Conservation (phyloP, 2,797 vertebrate genomes). For the Lithobates sylvaticus region DNA sequence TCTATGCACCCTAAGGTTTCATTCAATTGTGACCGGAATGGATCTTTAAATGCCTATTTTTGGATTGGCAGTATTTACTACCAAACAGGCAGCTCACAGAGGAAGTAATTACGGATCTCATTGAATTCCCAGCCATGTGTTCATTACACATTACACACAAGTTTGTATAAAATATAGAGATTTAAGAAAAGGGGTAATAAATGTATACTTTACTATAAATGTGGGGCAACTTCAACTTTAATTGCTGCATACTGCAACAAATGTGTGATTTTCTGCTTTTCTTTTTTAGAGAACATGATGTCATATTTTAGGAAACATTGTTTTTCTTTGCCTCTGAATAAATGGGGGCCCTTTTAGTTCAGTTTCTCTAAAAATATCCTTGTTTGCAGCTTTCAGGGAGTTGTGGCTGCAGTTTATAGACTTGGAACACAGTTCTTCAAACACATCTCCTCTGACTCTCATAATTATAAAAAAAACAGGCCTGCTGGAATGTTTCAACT, state of each 20-base stretch:
- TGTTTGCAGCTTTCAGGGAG: neutral
- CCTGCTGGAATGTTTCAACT: neutral
- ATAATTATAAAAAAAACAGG: neutral
- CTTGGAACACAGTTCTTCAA: neutral
- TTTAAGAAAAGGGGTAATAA: neutral
- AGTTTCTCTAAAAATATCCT: neutral
- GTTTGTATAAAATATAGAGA: neutral
- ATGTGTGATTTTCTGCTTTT: neutral
- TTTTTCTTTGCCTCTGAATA: neutral
- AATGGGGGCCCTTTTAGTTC: neutral
- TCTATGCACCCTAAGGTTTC: too few species aligned
- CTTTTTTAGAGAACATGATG: conserved; percentile 3
- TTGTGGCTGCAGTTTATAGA: neutral
- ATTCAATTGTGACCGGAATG: too few species aligned
- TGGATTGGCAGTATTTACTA: too few species aligned
- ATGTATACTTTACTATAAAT: neutral
- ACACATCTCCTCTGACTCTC: neutral
- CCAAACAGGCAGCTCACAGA: too few species aligned
- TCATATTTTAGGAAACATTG: conserved; percentile 19
- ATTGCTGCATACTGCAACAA: neutral
- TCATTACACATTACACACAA: neutral
- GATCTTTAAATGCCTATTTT: too few species aligned
- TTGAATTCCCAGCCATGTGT: neutral
- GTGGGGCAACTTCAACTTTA: neutral
- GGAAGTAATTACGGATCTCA: too few species aligned